phyloP scores from a whole-genome alignment of 2,888 invertebrate species.

The Isotomurus palustris region DNA sequence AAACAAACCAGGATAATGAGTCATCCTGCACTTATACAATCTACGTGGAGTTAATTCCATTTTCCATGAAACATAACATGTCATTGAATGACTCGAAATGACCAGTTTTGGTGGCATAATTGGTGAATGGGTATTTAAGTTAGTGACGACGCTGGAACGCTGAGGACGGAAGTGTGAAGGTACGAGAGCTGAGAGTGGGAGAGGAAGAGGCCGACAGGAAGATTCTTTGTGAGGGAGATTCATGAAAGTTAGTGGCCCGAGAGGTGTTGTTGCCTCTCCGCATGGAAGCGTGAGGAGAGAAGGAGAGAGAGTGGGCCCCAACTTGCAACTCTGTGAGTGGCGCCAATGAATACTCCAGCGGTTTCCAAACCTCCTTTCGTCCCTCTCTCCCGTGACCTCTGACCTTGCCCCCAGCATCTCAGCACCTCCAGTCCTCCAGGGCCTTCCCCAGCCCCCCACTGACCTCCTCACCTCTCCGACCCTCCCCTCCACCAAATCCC shows the following conservation, averaged over 20 bases:
- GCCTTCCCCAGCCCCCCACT: background rate
- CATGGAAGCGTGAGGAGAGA: background rate
- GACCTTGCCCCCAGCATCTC: background rate
- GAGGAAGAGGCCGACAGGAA: background rate
- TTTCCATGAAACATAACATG: too few species aligned
- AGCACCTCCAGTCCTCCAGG: background rate
- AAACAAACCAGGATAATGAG: too few species aligned
- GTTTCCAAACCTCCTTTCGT: too few species aligned
- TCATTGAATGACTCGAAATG: too few species aligned
- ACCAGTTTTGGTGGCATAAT: too few species aligned
- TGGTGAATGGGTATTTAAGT: background rate
- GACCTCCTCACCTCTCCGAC: background rate
- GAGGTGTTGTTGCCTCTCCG: background rate
- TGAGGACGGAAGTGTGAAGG: background rate
- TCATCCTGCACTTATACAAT: too few species aligned
- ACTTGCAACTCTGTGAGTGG: background rate
- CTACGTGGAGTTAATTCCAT: too few species aligned
- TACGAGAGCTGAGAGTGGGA: background rate
- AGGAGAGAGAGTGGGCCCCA: background rate
- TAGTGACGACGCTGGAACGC: background rate
- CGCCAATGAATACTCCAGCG: slow-evolving; percentile 3
- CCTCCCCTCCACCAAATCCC: background rate
- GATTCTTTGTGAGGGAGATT: background rate
- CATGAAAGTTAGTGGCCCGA: background rate
- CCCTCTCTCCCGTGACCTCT: too few species aligned